Conservation (phyloP, 1,140 invertebrate species). For the Caerostris darwini region DNA sequence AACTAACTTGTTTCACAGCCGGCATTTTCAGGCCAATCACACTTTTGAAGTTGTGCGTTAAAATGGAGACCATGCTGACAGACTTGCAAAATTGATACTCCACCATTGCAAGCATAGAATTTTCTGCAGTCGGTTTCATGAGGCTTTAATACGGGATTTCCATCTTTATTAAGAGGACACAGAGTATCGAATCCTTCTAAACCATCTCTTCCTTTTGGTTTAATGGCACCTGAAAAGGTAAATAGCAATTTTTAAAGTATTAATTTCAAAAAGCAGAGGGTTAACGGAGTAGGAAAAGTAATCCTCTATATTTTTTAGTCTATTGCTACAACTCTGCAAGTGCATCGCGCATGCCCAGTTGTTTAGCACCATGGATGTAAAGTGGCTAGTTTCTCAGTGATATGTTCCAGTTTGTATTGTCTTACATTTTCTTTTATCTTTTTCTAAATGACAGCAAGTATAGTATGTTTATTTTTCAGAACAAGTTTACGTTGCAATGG, state of each 20-base stretch:
- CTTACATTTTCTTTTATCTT: no score
- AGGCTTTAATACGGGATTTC: not conserved
- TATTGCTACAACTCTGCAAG: no score
- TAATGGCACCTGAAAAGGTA: not conserved
- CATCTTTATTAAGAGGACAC: not conserved
- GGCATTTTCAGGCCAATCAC: conserved; percentile 79
- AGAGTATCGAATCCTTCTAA: not conserved
- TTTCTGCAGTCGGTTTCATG: conserved; percentile 72
- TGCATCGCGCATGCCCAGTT: no score
- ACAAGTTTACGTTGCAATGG: no score
- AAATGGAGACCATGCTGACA: conserved; percentile 79
- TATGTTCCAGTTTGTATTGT: no score
- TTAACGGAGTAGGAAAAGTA: no score
- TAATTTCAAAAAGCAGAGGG: not conserved
- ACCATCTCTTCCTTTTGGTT: not conserved
- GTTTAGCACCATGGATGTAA: no score
- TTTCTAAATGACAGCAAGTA: no score
- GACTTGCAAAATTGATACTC: conserved; percentile 63
- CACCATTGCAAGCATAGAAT: conserved; percentile 79
- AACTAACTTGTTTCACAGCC: conserved; percentile 63
- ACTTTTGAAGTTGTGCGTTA: conserved; percentile 75
- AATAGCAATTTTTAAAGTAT: not conserved
- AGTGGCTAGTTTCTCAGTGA: no score
- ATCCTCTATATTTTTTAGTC: no score
- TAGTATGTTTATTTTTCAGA: no score